These are phyloP conservation scores for Sitta carolinensis DNA, from an alignment of 2,797 vertebrate genomes.

Conservation along the genomic window DNA sequence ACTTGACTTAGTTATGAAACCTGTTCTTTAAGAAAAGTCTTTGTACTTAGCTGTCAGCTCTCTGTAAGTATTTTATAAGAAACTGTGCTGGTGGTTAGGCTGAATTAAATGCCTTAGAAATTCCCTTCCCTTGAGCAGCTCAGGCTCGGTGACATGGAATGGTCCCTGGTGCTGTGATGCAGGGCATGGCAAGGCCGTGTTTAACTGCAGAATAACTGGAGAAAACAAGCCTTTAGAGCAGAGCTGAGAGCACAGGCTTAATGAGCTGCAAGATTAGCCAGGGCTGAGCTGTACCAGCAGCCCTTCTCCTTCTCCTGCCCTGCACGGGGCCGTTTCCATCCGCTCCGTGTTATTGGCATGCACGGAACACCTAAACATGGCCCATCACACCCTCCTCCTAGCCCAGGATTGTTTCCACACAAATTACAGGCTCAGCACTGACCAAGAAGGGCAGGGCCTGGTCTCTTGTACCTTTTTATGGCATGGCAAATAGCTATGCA, in stretches of 20 bases:
- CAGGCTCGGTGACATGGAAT: not conserved
- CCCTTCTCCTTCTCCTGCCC: not conserved
- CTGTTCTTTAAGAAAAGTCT: not conserved
- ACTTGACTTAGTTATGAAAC: constrained; percentile 9
- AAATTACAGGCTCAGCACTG: constrained; percentile 44
- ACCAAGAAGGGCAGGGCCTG: constrained; percentile 65
- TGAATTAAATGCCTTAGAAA: not conserved
- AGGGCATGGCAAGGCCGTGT: not conserved
- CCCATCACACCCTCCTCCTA: constrained; percentile 46
- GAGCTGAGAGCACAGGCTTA: not conserved
- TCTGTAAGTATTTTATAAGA: not conserved
- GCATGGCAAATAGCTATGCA: constrained; percentile 68
- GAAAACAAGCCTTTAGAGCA: not conserved
- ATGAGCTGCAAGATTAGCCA: not conserved
- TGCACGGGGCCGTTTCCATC: not conserved
- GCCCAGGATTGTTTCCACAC: constrained; percentile 16
- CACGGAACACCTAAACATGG: constrained; percentile 34
- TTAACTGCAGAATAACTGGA: not conserved
- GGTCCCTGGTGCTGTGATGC: not conserved
- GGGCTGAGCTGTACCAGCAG: not conserved
- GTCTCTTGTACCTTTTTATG: constrained; percentile 69
- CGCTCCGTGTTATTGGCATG: not conserved
- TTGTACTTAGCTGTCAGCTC: not conserved
- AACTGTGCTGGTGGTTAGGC: not conserved
- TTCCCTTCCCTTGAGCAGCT: not conserved